These are phyloP conservation scores for Drosophila paranaensis DNA, from an alignment of 2,888 invertebrate genomes.

Conservation along the genomic window DNA sequence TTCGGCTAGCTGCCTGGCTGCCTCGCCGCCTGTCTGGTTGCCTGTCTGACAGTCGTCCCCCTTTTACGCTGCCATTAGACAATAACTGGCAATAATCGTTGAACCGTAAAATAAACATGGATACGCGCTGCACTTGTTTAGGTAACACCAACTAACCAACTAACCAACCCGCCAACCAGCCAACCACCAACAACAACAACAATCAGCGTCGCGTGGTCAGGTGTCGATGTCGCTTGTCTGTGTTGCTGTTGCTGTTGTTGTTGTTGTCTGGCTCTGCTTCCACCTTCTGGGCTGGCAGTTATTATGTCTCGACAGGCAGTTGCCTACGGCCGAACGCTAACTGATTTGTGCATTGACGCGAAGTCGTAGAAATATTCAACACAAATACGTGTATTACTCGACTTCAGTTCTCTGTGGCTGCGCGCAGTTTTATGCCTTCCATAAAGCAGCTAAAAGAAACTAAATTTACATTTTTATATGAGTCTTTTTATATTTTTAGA, in stretches of 20 bases:
- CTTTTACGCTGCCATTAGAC: constrained; percentile 72
- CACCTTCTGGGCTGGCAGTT: constrained; percentile 25
- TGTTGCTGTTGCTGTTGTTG: constrained; percentile 52
- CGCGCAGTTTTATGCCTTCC: constrained; percentile 20
- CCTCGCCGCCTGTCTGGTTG: constrained; percentile 2
- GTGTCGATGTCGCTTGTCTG: constrained; percentile 69
- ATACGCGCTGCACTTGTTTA: constrained; percentile 80
- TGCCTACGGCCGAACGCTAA: constrained; percentile 70
- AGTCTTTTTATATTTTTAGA: not conserved
- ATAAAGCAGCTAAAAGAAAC: constrained; percentile 1
- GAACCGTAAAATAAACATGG: constrained; percentile 82
- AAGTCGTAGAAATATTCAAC: constrained; percentile 77
- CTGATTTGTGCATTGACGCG: constrained; percentile 80
- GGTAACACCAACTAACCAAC: constrained; percentile 57
- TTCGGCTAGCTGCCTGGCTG: constrained; percentile 26
- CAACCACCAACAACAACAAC: constrained; percentile 27
- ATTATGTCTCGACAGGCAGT: constrained; percentile 43
- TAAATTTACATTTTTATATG: not conserved
- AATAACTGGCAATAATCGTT: constrained; percentile 82
- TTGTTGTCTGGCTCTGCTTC: constrained; percentile 22
- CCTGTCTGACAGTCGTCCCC: constrained; percentile 42
- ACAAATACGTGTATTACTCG: constrained; percentile 60
- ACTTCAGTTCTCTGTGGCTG: constrained; percentile 15
- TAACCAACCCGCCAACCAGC: constrained; percentile 31
- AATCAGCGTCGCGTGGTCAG: constrained; percentile 55